phyloP scores from a whole-genome alignment of 1,140 invertebrate species.

The Hyposmocoma kahamanoa region DNA sequence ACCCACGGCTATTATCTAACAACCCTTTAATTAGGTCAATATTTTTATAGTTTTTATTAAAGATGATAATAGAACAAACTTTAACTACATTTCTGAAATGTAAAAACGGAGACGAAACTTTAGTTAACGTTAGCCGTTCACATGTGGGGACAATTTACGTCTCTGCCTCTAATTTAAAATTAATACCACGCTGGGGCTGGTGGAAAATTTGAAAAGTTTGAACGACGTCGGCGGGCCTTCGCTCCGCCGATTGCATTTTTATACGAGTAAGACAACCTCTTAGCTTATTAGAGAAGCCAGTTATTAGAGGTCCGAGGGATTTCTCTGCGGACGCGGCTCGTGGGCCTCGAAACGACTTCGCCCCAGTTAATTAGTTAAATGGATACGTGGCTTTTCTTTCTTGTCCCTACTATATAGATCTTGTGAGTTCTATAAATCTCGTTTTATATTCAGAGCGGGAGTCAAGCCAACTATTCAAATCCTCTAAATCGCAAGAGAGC shows the following conservation, averaged over 20 bases:
- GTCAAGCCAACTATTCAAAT: conserved; percentile 35
- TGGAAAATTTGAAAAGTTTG: conserved; percentile 70
- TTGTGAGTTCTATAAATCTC: conserved; percentile 42
- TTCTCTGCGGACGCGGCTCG: conserved; percentile 35
- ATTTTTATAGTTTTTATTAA: too few relatives aligned
- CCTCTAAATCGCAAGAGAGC: conserved; percentile 48
- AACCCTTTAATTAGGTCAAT: too few relatives aligned
- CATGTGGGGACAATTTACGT: conserved; percentile 52
- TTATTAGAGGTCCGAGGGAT: conserved; percentile 55
- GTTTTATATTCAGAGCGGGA: conserved; percentile 30
- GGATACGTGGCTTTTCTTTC: conserved; percentile 35
- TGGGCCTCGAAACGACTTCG: conserved; percentile 40
- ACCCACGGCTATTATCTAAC: too few relatives aligned
- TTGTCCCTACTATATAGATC: conserved; percentile 35
- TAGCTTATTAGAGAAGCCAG: conserved; percentile 65
- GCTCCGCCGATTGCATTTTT: conserved; percentile 64
- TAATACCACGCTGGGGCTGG: conserved; percentile 43
- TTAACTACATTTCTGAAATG: too few relatives aligned
- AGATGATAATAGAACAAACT: too few relatives aligned
- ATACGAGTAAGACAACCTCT: conserved; percentile 62
- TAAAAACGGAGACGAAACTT: conserved; percentile 36
- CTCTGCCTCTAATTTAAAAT: conserved; percentile 58
- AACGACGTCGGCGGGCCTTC: conserved; percentile 47
- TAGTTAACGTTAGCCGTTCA: conserved; percentile 46
- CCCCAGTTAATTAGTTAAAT: conserved; percentile 64